Percentiles rank a stretch among this genome's conserved stretches.
Evolutionary conservation across 2,113 vertebrate genomes (phyloP).

Genomic region (Vulpes ferrilata): DNA sequence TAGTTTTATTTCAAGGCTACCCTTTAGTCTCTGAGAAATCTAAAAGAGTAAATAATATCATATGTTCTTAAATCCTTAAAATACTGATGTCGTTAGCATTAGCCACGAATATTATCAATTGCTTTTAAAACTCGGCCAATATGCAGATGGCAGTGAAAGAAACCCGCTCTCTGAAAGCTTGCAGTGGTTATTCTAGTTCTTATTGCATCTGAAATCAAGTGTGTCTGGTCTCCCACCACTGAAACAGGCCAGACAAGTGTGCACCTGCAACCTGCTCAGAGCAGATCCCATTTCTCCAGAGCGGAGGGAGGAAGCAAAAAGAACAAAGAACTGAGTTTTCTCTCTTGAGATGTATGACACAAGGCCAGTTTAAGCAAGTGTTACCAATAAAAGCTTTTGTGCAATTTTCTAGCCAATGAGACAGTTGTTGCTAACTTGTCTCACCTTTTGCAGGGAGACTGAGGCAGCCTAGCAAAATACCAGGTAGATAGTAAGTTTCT

Average conservation of each 20-base stretch:
- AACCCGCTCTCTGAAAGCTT: background rate
- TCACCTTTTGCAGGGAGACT: background rate
- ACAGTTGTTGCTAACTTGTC: background rate
- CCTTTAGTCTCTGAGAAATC: background rate
- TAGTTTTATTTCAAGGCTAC: slow-evolving; percentile 15
- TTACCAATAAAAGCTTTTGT: background rate
- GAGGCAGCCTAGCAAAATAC: background rate
- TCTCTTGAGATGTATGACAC: background rate
- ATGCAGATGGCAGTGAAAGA: background rate
- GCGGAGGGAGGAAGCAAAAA: background rate
- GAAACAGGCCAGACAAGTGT: background rate
- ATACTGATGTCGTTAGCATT: background rate
- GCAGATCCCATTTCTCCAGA: background rate
- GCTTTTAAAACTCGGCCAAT: background rate
- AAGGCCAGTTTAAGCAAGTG: background rate
- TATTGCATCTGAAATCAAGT: background rate
- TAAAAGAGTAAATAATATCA: background rate
- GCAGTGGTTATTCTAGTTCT: background rate
- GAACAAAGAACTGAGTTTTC: background rate
- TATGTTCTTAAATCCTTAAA: background rate
- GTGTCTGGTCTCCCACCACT: background rate
- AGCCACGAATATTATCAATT: background rate
- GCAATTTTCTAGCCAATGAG: background rate
- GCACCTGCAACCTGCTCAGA: background rate
- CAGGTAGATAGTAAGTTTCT: background rate